Evolutionary conservation across 1,140 invertebrate species (phyloP).

Genomic region (Popillia japonica): DNA sequence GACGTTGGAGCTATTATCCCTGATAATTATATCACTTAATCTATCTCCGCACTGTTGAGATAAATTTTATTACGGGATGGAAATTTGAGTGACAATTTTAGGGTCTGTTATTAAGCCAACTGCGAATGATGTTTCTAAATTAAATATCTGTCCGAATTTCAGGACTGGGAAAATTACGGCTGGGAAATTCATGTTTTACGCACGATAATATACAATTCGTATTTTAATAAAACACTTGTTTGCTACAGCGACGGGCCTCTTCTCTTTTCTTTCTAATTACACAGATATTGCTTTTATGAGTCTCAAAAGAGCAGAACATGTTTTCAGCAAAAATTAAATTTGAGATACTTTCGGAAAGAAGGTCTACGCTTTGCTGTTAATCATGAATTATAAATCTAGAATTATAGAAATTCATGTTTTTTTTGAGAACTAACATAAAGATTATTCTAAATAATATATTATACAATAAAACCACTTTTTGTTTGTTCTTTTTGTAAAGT

Average conservation of each 20-base stretch:
- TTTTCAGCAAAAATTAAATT: too few species aligned
- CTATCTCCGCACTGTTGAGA: not conserved
- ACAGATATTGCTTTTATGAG: not conserved
- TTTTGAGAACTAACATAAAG: too few species aligned
- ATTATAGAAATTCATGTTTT: too few species aligned
- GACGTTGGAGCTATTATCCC: conserved; percentile 15
- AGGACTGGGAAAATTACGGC: not conserved
- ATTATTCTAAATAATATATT: too few species aligned
- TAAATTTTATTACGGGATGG: conserved; percentile 16
- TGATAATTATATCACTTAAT: conserved; percentile 35
- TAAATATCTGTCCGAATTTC: not conserved
- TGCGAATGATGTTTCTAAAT: not conserved
- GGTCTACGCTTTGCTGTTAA: too few species aligned
- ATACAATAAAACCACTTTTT: too few species aligned
- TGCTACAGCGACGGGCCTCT: not conserved
- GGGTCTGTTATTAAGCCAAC: not conserved
- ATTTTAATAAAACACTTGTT: not conserved
- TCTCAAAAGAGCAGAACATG: too few species aligned
- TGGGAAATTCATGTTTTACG: not conserved
- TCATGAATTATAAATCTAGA: too few species aligned
- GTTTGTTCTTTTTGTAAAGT: too few species aligned
- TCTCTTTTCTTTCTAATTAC: not conserved
- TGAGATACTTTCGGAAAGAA: too few species aligned
- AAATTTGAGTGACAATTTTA: conserved; percentile 20
- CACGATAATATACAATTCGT: not conserved